These are phyloP conservation scores for Lampris megalopsis DNA, from an alignment of 2,113 vertebrate genomes.

Conservation along the genomic window DNA sequence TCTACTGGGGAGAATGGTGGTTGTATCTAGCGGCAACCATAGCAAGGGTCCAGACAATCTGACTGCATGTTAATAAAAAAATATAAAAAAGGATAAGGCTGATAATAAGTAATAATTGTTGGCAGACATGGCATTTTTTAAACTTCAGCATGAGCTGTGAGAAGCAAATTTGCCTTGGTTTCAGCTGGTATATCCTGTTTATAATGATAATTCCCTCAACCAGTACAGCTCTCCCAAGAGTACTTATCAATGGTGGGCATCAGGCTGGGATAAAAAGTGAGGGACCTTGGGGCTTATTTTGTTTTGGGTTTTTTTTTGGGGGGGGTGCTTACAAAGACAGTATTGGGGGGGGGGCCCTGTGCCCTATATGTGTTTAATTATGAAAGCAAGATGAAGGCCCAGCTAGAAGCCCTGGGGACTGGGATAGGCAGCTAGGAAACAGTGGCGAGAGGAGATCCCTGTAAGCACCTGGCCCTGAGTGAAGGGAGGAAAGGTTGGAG, in stretches of 20 bases:
- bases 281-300: constrained; percentile 6
- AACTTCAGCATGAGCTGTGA: not conserved
- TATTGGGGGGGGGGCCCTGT: too few relatives aligned
- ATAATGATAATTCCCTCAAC: constrained; percentile 22
- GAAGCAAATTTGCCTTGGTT: not conserved
- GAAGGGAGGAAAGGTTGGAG: constrained; percentile 62
- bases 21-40: constrained; percentile 48
- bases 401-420: constrained; percentile 53
- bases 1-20: constrained; percentile 69
- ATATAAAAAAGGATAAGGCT: too few relatives aligned
- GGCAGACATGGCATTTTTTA: constrained; percentile 9
- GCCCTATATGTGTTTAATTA: constrained; percentile 3
- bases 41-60: constrained; percentile 21
- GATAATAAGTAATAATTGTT: too few relatives aligned
- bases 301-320: constrained; percentile 4
- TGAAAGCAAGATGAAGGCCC: constrained; percentile 39
- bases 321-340: not conserved
- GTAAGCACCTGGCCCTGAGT: constrained; percentile 76
- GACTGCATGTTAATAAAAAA: constrained; percentile 15
- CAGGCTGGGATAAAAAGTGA: constrained; percentile 12
- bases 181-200: constrained; percentile 7
- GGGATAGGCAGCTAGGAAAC: constrained; percentile 62
- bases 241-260: not conserved
- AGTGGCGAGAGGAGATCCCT: constrained; percentile 79
- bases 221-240: constrained; percentile 21